Base-by-base conservation (phyloP, 1,140 invertebrate species). In the Lasaia peninsularis region DNA sequence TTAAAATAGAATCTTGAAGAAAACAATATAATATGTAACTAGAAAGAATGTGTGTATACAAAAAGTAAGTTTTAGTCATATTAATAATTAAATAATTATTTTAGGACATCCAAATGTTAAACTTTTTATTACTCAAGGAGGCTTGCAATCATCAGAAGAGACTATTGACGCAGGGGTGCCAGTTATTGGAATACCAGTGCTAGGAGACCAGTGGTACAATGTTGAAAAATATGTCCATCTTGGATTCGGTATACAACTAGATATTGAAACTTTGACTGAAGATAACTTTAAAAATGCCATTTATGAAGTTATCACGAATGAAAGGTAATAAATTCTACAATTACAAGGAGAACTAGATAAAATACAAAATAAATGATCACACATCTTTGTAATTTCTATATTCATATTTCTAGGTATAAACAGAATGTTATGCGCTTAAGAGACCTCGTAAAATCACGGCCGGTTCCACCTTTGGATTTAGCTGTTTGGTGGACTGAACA, bases 401-500 rank as follows among this genome's bases (percentile, higher is more conserved):
- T 44, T 18, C 1, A 20, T 44, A n/a, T 48, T 21, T n/a, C 0
- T 11, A 48, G 40, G 8, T 21, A 48, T 11, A 48, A 48, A 5
- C 18, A 48, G 40, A 48, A 48, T 6, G n/a, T 48, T 48, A 10
- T 48, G 2, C 18, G 18, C 20, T 20, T 48, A 5, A 18, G 40
- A 2, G 16, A 10, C 0, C 18, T 59, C 35, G 57, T 56, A 40
- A 49, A 2, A 12, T 60, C 65, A 28, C 54, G 65, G 16, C 63
- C 63, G 0, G n/a, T 56, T 18, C 37, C 34, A 1, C 52, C 63
- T n/a, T 24, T 69, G 14, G 60, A 91, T 20, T 72, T 78, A 48
- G 90, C 89, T 2, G 75, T 91, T 28, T 91, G 89, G 69, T 92
- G 91, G 91, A 90, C 87, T 2, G 91, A 91, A 65, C 91, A 91